Evolutionary conservation across 2,797 vertebrate species (phyloP), one percentile per base, ranked within the genome.

Genomic region (Alauda arvensis): DNA sequence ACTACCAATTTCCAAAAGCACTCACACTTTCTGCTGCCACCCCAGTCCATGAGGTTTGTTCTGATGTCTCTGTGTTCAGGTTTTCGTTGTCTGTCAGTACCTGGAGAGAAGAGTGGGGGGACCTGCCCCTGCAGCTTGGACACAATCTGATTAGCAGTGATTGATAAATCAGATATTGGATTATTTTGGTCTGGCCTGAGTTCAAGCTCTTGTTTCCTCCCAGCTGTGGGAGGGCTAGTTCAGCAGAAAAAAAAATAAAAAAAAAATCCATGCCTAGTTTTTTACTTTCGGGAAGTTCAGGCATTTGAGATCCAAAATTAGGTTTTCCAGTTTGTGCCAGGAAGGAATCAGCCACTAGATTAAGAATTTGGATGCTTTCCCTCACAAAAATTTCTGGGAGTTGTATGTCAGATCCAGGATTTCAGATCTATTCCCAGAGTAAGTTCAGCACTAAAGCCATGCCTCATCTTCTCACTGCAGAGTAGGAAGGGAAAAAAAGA

Each of bases 281-380:
- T 90, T 92, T 77, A 86, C 88, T 95, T 95, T 95, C 90, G 94
- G 94, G 95, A 95, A 94, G 77, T 91, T 71, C 25, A 69, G 75
- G 80, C 53, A 39, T 86, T 89, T 93, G 75, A 88, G 80, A 94
- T 95, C 91, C 95, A 92, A 92, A 94, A 85, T 94, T 95, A 95
- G 90, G 75, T 77, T 93, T 92, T 80, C 69, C 69, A 40, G 39
- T 65, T 92, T 83, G 85, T 88, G 85, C 93, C 90, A 93, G 77
- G 85, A 93, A 75, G 72, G 87, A 93, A 84, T 94, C 81, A 91
- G 75, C 80, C 85, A 51, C 77, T 62, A 84, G 71, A 90, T 91
- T 82, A 94, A 87, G 83, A 80, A 77, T 91, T 90, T 95, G 91
- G 87, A 91, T 80, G 56, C 62, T 82, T 86, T 93, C 77, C 91